These are phyloP conservation scores for Orchesella cincta DNA, from an alignment of 1,140 invertebrate genomes.

Conservation along the genomic window DNA sequence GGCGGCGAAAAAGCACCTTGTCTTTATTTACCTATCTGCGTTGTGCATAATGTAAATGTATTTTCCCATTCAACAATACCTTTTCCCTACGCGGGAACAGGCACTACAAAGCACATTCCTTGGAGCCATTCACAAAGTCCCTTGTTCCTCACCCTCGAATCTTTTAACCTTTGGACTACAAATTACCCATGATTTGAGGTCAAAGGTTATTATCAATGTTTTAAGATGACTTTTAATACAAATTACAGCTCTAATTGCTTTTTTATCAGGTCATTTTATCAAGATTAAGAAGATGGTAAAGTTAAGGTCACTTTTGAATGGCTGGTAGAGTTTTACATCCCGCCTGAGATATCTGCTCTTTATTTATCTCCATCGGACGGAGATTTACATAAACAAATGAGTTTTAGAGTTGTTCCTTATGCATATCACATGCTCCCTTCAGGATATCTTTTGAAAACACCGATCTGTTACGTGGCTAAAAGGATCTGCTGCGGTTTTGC, in stretches of 20 bases:
- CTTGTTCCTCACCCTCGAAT: too few relatives aligned
- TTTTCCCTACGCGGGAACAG: background rate
- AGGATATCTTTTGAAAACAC: background rate
- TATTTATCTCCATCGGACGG: background rate
- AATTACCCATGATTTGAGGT: background rate
- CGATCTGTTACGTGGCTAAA: background rate
- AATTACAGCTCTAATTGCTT: background rate
- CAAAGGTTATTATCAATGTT: background rate
- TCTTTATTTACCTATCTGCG: background rate
- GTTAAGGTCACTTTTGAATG: background rate
- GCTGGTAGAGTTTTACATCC: background rate
- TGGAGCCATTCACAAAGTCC: background rate
- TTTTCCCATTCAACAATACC: too few relatives aligned
- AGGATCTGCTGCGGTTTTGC: background rate
- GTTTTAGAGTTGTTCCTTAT: background rate
- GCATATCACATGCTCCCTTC: background rate
- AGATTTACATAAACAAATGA: background rate
- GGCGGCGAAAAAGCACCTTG: constrained; percentile 12
- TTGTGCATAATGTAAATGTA: background rate
- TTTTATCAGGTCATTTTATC: background rate
- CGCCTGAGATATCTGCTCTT: background rate
- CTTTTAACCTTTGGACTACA: background rate
- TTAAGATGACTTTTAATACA: background rate
- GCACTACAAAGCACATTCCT: background rate
- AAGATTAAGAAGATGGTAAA: background rate